Conservation (phyloP, 2,113 vertebrate genomes). For the Hyperopisus bebe region DNA sequence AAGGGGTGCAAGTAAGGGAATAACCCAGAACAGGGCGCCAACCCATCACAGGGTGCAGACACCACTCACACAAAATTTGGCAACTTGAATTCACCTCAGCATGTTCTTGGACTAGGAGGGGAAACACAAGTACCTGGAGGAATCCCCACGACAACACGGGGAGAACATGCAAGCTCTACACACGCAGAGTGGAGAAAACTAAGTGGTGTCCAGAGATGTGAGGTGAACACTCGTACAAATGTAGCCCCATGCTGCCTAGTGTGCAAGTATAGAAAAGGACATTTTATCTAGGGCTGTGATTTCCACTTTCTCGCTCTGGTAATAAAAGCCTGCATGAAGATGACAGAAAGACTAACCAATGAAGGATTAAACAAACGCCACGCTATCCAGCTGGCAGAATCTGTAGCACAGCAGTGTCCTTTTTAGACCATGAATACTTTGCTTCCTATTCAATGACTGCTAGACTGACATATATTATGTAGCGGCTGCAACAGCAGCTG, state of each 20-base stretch:
- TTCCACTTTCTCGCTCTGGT: not conserved
- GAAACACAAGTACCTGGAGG: not conserved
- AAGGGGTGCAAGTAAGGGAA: not conserved
- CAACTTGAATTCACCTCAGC: not conserved
- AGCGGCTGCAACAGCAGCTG: not conserved
- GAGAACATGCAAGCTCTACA: not conserved
- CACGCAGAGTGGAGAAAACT: not conserved
- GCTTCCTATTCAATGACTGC: not conserved
- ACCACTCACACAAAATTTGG: not conserved
- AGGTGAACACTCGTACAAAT: not conserved
- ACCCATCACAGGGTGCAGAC: not conserved
- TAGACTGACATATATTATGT: not conserved
- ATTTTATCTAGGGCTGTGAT: not conserved
- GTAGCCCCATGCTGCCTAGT: not conserved
- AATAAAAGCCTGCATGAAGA: not conserved
- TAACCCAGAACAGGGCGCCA: not conserved
- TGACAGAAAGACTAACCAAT: not conserved
- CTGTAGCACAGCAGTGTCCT: not conserved
- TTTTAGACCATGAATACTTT: not conserved
- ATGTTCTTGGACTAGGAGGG: not conserved
- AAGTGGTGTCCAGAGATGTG: not conserved
- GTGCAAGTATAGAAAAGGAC: not conserved
- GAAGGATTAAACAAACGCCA: not conserved
- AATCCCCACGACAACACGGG: not conserved
- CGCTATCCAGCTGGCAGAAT: not conserved